Evolutionary conservation across 2,797 vertebrate species (phyloP).

Genomic region (Erithacus rubecula): DNA sequence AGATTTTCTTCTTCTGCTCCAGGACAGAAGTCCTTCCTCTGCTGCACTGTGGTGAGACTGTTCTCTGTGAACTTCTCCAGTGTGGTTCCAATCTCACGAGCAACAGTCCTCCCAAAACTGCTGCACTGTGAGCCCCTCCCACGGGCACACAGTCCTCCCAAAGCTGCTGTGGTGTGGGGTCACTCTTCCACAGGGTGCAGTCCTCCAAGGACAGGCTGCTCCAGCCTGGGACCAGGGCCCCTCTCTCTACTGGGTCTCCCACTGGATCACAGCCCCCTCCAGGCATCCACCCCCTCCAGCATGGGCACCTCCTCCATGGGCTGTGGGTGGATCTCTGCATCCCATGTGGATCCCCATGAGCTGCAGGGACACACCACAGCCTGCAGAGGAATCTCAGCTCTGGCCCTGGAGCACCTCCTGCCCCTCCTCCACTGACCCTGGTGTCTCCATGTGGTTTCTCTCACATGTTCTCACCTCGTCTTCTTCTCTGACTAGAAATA

Average conservation of each 20-base stretch:
- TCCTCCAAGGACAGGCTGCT: not conserved
- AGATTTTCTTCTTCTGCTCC: too few relatives aligned
- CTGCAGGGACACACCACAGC: not conserved
- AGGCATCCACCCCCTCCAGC: not conserved
- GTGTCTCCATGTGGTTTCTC: not conserved
- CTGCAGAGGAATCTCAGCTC: not conserved
- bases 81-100: not conserved
- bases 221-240: not conserved
- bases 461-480: not conserved
- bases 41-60: too few relatives aligned
- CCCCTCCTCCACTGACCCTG: not conserved
- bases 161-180: not conserved
- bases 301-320: too few relatives aligned
- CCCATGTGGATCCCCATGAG: not conserved
- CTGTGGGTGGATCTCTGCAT: too few relatives aligned
- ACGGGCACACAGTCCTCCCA: not conserved
- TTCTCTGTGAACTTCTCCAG: not conserved
- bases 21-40: not conserved
- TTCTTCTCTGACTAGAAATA: not conserved
- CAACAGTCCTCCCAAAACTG: not conserved
- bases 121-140: not conserved
- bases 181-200: not conserved
- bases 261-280: not conserved
- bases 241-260: not conserved
- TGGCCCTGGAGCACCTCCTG: not conserved